phyloP scores from a whole-genome alignment of 1,140 invertebrate species.

The Macrobrachium rosenbergii region DNA sequence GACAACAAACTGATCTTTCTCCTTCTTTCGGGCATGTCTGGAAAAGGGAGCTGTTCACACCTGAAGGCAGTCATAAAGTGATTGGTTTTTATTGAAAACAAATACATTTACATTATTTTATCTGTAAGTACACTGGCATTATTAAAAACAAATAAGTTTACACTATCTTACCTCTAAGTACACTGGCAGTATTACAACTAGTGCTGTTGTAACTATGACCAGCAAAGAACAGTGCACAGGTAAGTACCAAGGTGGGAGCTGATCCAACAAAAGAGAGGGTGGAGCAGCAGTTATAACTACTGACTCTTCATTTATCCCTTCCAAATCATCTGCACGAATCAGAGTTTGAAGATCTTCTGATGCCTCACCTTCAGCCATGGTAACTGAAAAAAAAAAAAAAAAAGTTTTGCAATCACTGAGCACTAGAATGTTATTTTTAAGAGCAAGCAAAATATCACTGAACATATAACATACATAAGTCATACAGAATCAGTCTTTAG shows the following conservation, averaged over 20 bases:
- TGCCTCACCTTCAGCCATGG: constrained; percentile 41
- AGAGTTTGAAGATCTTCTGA: constrained; percentile 52
- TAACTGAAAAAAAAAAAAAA: not conserved
- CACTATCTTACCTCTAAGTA: constrained; percentile 40
- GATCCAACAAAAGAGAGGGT: constrained; percentile 21
- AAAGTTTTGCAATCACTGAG: not conserved
- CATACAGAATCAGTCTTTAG: too few species aligned
- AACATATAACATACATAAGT: not conserved
- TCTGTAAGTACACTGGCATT: too few species aligned
- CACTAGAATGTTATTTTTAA: not conserved
- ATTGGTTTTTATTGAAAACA: too few species aligned
- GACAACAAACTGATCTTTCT: too few species aligned
- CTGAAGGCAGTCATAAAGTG: too few species aligned
- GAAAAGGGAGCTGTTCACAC: too few species aligned
- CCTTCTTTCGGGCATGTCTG: too few species aligned
- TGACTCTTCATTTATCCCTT: constrained; percentile 4
- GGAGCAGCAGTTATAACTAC: not conserved
- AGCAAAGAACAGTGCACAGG: constrained; percentile 38
- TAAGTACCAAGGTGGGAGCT: constrained; percentile 11
- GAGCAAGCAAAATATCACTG: not conserved
- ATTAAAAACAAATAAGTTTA: too few species aligned
- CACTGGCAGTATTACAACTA: constrained; percentile 48
- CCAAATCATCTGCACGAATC: constrained; percentile 51
- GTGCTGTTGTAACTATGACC: constrained; percentile 29
- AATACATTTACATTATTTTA: too few species aligned